Conservation (phyloP, 2,888 invertebrate genomes). For the Leucania comma region DNA sequence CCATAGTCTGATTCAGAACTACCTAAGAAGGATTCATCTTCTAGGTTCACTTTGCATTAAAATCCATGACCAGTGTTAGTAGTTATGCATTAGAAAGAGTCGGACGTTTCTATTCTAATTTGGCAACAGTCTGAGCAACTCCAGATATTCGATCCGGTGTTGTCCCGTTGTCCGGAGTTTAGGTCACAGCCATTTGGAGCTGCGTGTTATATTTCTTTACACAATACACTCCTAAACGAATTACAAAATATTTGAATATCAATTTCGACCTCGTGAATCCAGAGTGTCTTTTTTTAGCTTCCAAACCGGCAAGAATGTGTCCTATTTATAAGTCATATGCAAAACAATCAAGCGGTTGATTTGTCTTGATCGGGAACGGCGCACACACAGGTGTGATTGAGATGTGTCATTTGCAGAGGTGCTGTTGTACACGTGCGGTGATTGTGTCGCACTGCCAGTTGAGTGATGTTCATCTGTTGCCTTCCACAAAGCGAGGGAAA, state of each 20-base stretch:
- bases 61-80: slow-evolving; percentile 2
- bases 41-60: background rate
- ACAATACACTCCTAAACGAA: slow-evolving; percentile 8
- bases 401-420: slow-evolving; percentile 40
- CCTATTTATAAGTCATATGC: slow-evolving; percentile 51
- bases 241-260: slow-evolving; percentile 15
- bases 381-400: slow-evolving; percentile 57
- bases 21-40: background rate
- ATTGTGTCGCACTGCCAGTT: slow-evolving; percentile 25
- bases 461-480: slow-evolving; percentile 28
- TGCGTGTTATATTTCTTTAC: slow-evolving; percentile 22
- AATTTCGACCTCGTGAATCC: slow-evolving; percentile 24
- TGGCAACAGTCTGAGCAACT: slow-evolving; percentile 48
- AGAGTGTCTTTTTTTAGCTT: slow-evolving; percentile 34
- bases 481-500: slow-evolving; percentile 21
- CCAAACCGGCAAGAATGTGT: slow-evolving; percentile 27
- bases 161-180: slow-evolving; percentile 31
- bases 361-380: slow-evolving; percentile 40
- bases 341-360: slow-evolving; percentile 58
- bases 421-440: slow-evolving; percentile 41
- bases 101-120: slow-evolving; percentile 41
- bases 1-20: background rate
- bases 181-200: slow-evolving; percentile 44
- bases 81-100: slow-evolving; percentile 18
- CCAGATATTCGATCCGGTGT: slow-evolving; percentile 48